Evolutionary conservation across 92 coral and sea anemone species (phyloP), one percentile per base, ranked within the genome.

Genomic region (Blastomussa wellsi): DNA sequence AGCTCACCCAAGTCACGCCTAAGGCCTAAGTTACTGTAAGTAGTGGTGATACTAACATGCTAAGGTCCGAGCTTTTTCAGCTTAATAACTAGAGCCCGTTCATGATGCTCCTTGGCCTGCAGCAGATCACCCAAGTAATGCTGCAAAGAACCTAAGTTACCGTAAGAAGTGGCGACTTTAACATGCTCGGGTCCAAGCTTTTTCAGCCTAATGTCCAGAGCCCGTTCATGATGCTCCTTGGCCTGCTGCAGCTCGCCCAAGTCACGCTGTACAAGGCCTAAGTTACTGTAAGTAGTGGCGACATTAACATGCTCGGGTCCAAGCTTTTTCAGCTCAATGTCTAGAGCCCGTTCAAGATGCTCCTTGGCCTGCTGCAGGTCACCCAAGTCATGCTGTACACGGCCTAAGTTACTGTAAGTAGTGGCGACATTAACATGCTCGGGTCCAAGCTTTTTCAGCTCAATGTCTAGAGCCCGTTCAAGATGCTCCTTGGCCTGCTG

Each of bases 281-380:
- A 35, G 29, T 6, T 33, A 0, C 19, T 24, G 33, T 39, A 72
- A 1, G 47, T 16, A 72, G 2, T 15, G 1, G 76, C 76, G 49
- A 72, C 76, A 9, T 19, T 3, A 39, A 1, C 10, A 72, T 72
- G 76, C 0, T 35, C 47, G 31, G 49, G 76, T 33, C 22, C 76
- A 39, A 72, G 47, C 20, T 39, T 72, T 20, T 39, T 72, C 49
- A 33, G 24, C 20, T 38, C 14, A 7, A 72, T 9, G 35, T 38
- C n/a, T 39, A 36, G 14, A 2, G 76, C 53, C 22, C 26, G 52
- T 72, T 72, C 76, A 39, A 32, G 36, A 3, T 0, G 28, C 35
- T 82, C 44, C 22, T 82, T 82, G 62, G 86, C 86, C 19, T 82
- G 33, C 47, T 82, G 51, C 59, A 69, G 9, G 71, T 80, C 16